phyloP scores from a whole-genome alignment of 2,113 vertebrate genomes.

The Ellobius talpinus region DNA sequence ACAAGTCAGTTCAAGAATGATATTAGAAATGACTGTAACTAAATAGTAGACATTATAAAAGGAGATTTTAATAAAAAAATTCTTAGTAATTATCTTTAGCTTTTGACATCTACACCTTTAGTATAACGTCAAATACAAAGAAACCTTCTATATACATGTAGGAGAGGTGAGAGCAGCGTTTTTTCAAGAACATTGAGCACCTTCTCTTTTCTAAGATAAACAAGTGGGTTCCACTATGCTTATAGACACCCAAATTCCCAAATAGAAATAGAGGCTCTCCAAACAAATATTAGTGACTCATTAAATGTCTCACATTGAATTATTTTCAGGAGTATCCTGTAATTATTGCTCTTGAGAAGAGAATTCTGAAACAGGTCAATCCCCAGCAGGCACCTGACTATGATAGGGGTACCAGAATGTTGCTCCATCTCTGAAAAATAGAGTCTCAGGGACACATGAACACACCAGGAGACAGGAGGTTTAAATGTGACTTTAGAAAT shows the following conservation, averaged over 20 bases:
- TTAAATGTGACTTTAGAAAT: constrained; percentile 79
- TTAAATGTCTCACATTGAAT: constrained; percentile 65
- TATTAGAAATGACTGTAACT: constrained; percentile 84
- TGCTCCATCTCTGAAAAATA: constrained; percentile 73
- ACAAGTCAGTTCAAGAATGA: constrained; percentile 78
- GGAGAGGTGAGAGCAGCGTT: constrained; percentile 67
- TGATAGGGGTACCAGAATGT: constrained; percentile 65
- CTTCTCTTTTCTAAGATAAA: constrained; percentile 73
- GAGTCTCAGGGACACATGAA: constrained; percentile 78
- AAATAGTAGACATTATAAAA: constrained; percentile 81
- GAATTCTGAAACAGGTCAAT: constrained; percentile 74
- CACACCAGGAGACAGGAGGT: constrained; percentile 65
- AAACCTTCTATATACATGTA: constrained; percentile 71
- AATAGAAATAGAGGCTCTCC: constrained; percentile 70
- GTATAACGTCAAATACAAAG: constrained; percentile 75
- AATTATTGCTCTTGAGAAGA: constrained; percentile 33
- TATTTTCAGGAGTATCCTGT: constrained; percentile 55
- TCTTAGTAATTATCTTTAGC: constrained; percentile 79
- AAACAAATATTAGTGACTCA: constrained; percentile 71
- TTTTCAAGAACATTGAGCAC: constrained; percentile 80
- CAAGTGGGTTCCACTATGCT: constrained; percentile 60
- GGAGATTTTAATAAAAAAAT: constrained; percentile 69
- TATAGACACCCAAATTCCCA: constrained; percentile 62
- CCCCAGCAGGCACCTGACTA: constrained; percentile 48
- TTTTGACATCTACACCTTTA: constrained; percentile 62